Evolutionary conservation across 1,140 invertebrate species (phyloP), one percentile per base, ranked within the genome.

Genomic region (Papilio glaucus): DNA sequence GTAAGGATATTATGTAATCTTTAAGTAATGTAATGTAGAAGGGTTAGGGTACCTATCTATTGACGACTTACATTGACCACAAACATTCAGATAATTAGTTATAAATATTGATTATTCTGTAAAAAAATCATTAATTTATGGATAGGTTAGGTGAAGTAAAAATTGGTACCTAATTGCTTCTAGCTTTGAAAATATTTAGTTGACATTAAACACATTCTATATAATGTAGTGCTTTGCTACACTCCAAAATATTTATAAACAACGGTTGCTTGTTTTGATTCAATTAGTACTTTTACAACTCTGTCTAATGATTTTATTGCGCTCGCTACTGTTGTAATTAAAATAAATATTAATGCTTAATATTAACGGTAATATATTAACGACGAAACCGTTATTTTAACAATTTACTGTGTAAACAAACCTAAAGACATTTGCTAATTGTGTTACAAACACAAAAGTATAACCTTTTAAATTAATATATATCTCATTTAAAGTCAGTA

Each of bases 241-340:
- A 41, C 3, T 1, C 9, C 8, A 21, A 9, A 9, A 18, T 21
- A 10, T 3, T 18, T 49, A 9, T 8, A 37, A 63, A 21, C 15
- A 38, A 33, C 0, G 10, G 4, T 18, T 38, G 18, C 7, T 65
- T 65, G 33, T 41, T 65, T 24, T 41, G 29, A 65, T 9, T 12
- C n/a, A 63, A 63, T 63, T 63, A 63, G 9, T 9, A 41, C 37
- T 26, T 39, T 41, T 63, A 18, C 2, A 10, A 37, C 9, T 61
- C 26, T 62, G 26, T 42, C 38, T 65, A 68, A 68, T 49, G 12
- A 26, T 42, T 68, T 68, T 68, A 68, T 68, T 68, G 24, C 65
- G 24, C 9, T 13, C 41, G 37, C 33, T 24, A 65, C 65, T 6
- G 39, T 68, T 68, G 7, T n/a, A 21, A 53, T 12, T 10, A 53